A percentile compares a stretch with the other conserved stretches of the same genome.
Evolutionary conservation across 1,140 invertebrate genomes (phyloP).

Genomic region (Ooceraea biroi): DNA sequence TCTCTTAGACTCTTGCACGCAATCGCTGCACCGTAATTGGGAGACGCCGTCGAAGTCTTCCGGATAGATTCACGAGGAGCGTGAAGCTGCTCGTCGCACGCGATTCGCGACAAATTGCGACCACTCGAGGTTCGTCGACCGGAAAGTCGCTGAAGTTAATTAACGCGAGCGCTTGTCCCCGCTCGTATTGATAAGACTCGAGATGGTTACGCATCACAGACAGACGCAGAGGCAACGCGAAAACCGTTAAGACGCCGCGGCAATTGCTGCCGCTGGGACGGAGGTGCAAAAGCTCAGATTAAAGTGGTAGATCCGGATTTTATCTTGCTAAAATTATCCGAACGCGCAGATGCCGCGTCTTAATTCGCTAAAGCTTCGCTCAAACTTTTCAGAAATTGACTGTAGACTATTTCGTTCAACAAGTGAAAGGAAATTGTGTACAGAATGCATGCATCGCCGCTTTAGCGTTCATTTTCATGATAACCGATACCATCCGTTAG

Average conservation of each 20-base stretch:
- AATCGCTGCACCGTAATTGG: slow-evolving; percentile 16
- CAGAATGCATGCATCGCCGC: background rate
- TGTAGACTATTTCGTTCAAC: background rate
- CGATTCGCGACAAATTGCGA: slow-evolving; percentile 35
- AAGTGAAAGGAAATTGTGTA: background rate
- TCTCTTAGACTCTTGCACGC: slow-evolving; percentile 9
- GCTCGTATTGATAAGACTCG: slow-evolving; percentile 28
- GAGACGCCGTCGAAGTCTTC: slow-evolving; percentile 5
- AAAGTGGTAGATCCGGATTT: slow-evolving; percentile 2
- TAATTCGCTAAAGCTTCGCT: slow-evolving; percentile 4
- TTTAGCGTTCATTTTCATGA: too few species aligned
- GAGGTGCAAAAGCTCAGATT: slow-evolving; percentile 29
- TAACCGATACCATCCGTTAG: too few species aligned
- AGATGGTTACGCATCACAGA: slow-evolving; percentile 18
- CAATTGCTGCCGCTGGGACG: slow-evolving; percentile 6
- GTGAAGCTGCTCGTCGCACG: background rate
- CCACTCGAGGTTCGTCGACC: slow-evolving; percentile 38
- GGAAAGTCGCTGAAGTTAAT: slow-evolving; percentile 47
- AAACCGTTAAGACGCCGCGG: slow-evolving; percentile 21
- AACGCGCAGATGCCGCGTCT: background rate
- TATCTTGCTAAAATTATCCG: slow-evolving; percentile 6
- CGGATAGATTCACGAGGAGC: background rate
- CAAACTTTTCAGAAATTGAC: background rate
- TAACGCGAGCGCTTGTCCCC: slow-evolving; percentile 37
- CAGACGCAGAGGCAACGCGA: slow-evolving; percentile 11